Conservation (phyloP, 2,888 invertebrate species). For the Chalcosyrphus nemorum region DNA sequence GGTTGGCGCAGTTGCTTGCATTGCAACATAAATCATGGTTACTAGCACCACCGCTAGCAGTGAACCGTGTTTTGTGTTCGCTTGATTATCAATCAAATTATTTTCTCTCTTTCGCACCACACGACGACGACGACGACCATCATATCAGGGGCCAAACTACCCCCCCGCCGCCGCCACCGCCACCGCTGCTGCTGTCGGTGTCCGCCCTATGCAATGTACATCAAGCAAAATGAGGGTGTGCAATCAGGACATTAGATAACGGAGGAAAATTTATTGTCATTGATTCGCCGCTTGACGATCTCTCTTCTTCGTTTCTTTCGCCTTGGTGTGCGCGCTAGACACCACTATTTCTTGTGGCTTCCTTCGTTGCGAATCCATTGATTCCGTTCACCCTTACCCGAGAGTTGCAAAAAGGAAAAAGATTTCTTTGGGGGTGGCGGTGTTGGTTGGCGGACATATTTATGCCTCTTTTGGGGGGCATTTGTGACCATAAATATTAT, state of each 20-base stretch:
- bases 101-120: slow-evolving; percentile 69
- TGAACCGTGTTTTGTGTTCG: slow-evolving; percentile 69
- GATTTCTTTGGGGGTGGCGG: slow-evolving; percentile 6
- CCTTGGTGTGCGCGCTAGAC: slow-evolving; percentile 34
- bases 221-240: slow-evolving; percentile 73
- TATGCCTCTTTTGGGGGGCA: slow-evolving; percentile 73
- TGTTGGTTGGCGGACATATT: slow-evolving; percentile 53
- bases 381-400: slow-evolving; percentile 40
- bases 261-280: slow-evolving; percentile 72
- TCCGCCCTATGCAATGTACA: slow-evolving; percentile 50
- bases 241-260: slow-evolving; percentile 73
- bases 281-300: slow-evolving; percentile 72
- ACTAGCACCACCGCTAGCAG: slow-evolving; percentile 35
- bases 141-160: slow-evolving; percentile 16
- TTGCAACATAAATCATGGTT: slow-evolving; percentile 70
- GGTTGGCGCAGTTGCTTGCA: slow-evolving; percentile 60
- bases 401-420: slow-evolving; percentile 4
- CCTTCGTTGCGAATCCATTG: slow-evolving; percentile 54
- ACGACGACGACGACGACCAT: slow-evolving; percentile 43
- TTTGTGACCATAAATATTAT: slow-evolving; percentile 73
- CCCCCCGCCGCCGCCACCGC: no score
- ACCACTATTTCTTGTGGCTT: slow-evolving; percentile 54
- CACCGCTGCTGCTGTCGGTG: no score
- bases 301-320: slow-evolving; percentile 9
- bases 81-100: slow-evolving; percentile 73